Evolutionary conservation across 2,113 vertebrate genomes (phyloP), one percentile per base, ranked within the genome.

Genomic region (Dryoscopus gambensis): DNA sequence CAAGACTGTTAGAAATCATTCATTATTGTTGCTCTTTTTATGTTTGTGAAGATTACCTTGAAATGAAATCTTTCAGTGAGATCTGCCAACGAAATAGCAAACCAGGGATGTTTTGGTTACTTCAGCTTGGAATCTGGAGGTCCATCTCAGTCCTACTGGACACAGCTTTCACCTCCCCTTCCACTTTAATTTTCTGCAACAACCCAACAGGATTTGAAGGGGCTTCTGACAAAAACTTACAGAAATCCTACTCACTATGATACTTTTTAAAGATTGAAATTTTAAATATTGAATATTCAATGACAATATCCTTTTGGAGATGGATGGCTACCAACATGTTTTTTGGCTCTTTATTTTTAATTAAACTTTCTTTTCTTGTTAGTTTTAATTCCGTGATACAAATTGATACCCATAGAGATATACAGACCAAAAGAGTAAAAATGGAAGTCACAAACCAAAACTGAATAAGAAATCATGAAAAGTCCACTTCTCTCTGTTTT

Each of bases 401-500:
- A 18, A n/a, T 5, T 23, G 23, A n/a, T 31, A 55, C 1, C 1
- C 3, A 25, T 1, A 3, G 10, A 73, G 7, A n/a, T 7, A 18
- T 5, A 15, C 0, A 59, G 20, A 55, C 12, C 11, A 46, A 57
- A 83, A 67, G 7, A 57, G 5, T 33, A 47, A 73, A 7, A 69
- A 35, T 8, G 2, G 16, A 81, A 14, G 4, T 5, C 15, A 44
- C 4, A 56, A 42, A 42, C 7, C 2, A 20, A 59, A 84, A 71
- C 33, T 15, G 59, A 67, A 11, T 13, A 31, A 52, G 9, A 63
- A 71, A 49, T 62, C 3, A 4, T 62, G 35, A 79, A n/a, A 56
- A 63, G 5, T 42, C 23, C 12, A 37, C 2, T 46, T 53, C 2
- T 76, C 3, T 24, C 40, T 19, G 5, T 47, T 39, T 65, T 33